phyloP scores from a whole-genome alignment of 1,140 invertebrate species.

The Drosophila equinoxialis region DNA sequence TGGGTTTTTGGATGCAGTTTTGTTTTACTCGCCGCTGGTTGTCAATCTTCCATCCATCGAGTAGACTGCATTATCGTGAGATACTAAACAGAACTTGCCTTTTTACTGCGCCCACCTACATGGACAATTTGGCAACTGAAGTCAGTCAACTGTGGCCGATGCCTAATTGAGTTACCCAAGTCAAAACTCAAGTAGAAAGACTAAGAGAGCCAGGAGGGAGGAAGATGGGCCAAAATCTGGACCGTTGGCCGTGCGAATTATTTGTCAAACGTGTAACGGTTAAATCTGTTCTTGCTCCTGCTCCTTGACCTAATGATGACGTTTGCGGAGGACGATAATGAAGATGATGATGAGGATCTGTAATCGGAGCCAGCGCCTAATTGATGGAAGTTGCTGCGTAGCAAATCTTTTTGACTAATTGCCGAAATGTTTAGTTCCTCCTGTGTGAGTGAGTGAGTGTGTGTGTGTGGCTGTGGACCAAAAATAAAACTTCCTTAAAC shows the following conservation, averaged over 20 bases:
- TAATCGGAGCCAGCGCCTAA: constrained; percentile 63
- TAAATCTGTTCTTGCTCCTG: constrained; percentile 58
- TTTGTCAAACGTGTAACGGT: constrained; percentile 77
- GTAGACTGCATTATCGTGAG: constrained; percentile 65
- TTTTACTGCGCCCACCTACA: constrained; percentile 66
- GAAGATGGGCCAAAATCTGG: constrained; percentile 16
- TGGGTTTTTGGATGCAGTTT: constrained; percentile 74
- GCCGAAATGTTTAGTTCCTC: constrained; percentile 43
- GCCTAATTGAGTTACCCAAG: constrained; percentile 73
- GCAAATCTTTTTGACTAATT: constrained; percentile 74
- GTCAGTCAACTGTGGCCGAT: constrained; percentile 67
- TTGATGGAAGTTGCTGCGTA: constrained; percentile 71
- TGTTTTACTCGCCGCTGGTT: constrained; percentile 50
- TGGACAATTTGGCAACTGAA: constrained; percentile 48
- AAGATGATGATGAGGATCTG: constrained; percentile 25
- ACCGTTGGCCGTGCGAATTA: constrained; percentile 73
- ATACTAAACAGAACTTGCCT: constrained; percentile 48
- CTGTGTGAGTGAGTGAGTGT: no score
- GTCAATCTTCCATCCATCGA: constrained; percentile 35
- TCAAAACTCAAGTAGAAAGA: neutral
- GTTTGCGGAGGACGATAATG: constrained; percentile 15
- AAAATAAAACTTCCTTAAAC: constrained; percentile 59
- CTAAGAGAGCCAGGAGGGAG: constrained; percentile 22
- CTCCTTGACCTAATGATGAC: constrained; percentile 7
- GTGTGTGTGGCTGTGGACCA: constrained; percentile 21